Conservation (phyloP, 2,888 invertebrate species). For the Tinea pellionella region DNA sequence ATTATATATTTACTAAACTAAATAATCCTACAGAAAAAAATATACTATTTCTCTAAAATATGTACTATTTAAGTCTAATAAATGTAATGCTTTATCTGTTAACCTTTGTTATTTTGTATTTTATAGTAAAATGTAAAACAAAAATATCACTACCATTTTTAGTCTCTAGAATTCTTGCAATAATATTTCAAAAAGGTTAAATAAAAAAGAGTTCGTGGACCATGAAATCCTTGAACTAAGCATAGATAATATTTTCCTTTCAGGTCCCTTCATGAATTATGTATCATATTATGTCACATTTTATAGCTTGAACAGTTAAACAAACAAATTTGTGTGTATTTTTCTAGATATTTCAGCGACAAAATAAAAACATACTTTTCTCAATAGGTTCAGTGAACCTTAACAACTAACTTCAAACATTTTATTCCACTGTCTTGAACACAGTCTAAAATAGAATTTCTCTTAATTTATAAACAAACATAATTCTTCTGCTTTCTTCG, state of each 20-base stretch:
- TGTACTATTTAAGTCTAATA: too few species aligned
- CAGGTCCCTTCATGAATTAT: neutral
- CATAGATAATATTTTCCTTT: neutral
- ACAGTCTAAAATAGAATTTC: neutral
- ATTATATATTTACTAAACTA: neutral
- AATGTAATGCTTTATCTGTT: too few species aligned
- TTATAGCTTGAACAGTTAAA: neutral
- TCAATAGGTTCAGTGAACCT: neutral
- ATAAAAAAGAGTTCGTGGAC: neutral
- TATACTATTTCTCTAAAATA: too few species aligned
- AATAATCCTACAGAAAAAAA: neutral
- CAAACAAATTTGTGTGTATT: neutral
- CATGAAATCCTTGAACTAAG: neutral
- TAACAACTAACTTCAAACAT: conserved; percentile 6
- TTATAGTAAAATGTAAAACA: too few species aligned
- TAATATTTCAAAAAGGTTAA: neutral
- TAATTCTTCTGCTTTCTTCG: too few species aligned
- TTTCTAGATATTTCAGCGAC: neutral
- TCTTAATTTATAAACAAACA: neutral
- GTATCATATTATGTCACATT: neutral
- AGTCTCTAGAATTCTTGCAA: neutral
- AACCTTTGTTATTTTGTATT: too few species aligned
- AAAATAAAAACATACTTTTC: neutral
- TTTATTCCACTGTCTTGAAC: conserved; percentile 10
- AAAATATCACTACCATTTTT: too few species aligned